These are phyloP conservation scores for Proteles cristata DNA, from an alignment of 2,113 vertebrate genomes.

Conservation along the genomic window DNA sequence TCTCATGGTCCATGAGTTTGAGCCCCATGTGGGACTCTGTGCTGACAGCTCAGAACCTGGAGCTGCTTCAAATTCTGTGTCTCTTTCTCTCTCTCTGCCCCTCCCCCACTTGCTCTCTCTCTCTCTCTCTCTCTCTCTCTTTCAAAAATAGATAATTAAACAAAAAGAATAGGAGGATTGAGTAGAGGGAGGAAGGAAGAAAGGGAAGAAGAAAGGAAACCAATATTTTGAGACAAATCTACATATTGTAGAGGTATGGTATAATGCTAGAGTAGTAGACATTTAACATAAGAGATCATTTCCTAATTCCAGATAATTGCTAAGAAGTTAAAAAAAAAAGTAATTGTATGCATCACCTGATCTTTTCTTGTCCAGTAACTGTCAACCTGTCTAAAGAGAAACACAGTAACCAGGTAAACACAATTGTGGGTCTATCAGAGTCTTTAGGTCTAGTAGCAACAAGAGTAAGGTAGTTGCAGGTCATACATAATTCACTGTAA, in stretches of 20 bases:
- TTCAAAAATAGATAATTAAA: too few species aligned
- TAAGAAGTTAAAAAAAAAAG: not conserved
- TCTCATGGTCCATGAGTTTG: too few species aligned
- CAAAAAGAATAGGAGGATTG: not conserved
- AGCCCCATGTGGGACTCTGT: too few species aligned
- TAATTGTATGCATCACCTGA: not conserved
- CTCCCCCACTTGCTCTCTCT: too few species aligned
- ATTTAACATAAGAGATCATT: not conserved
- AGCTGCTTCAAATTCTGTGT: too few species aligned
- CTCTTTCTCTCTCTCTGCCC: too few species aligned
- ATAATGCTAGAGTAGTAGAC: not conserved
- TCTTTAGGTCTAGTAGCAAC: not conserved
- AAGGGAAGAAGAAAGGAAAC: not conserved
- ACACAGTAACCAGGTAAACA: not conserved
- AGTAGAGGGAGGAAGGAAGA: not conserved
- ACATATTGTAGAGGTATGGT: not conserved
- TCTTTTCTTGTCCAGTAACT: not conserved
- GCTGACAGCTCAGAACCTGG: too few species aligned
- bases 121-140: too few species aligned
- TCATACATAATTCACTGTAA: not conserved
- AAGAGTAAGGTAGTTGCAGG: not conserved
- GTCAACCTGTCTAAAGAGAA: not conserved
- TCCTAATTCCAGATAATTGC: not conserved
- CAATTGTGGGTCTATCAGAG: not conserved
- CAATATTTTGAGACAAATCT: not conserved